phyloP scores from a whole-genome alignment of 2,113 vertebrate species.

The Xiphophorus couchianus region DNA sequence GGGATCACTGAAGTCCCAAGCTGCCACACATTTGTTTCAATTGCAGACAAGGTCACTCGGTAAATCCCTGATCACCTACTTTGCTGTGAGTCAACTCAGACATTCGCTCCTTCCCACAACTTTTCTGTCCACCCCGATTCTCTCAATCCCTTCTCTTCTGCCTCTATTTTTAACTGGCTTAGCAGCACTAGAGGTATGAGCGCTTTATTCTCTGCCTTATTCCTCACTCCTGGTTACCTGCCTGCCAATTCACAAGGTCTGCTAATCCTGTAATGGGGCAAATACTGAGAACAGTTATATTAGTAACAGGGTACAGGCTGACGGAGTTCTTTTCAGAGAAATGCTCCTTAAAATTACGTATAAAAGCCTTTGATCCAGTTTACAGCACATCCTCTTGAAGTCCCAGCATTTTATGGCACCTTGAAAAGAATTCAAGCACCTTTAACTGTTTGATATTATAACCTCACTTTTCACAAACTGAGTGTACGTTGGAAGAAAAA shows the following conservation, averaged over 20 bases:
- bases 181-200: slow-evolving; percentile 52
- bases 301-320: neutral
- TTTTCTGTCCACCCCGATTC: slow-evolving; percentile 58
- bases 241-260: slow-evolving; percentile 56
- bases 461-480: neutral
- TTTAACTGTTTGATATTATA: neutral
- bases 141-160: slow-evolving; percentile 61
- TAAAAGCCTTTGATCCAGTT: neutral
- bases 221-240: slow-evolving; percentile 67
- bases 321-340: neutral
- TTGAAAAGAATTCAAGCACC: too few relatives aligned
- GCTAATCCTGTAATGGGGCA: slow-evolving; percentile 59
- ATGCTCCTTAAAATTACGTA: neutral
- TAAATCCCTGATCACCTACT: slow-evolving; percentile 59
- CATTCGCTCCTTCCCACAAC: slow-evolving; percentile 35
- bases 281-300: slow-evolving; percentile 34
- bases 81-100: slow-evolving; percentile 44
- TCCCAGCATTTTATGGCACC: too few relatives aligned
- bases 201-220: slow-evolving; percentile 69
- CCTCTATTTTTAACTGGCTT: slow-evolving; percentile 78
- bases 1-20: slow-evolving; percentile 8
- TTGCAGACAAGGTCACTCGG: slow-evolving; percentile 53
- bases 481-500: neutral
- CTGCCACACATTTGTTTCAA: slow-evolving; percentile 18
- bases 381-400: neutral